A percentile compares a stretch with the other conserved stretches of the same genome.
These are phyloP conservation scores for Acanthopleura granulata DNA, from an alignment of 2,888 invertebrate genomes.

Conservation along the genomic window DNA sequence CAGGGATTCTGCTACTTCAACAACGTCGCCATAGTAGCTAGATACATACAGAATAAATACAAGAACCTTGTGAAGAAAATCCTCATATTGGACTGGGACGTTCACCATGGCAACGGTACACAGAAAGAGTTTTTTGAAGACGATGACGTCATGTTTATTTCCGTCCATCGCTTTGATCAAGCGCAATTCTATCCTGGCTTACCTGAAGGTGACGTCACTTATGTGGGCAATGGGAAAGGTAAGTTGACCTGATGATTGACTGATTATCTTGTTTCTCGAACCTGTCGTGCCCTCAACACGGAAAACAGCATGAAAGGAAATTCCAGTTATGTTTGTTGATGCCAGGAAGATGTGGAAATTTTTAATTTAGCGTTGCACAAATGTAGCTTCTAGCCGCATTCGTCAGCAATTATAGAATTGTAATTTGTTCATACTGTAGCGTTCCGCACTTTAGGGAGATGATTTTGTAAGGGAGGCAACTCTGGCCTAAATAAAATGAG, in stretches of 20 bases:
- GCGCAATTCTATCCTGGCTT: slow-evolving; percentile 87
- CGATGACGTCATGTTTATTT: slow-evolving; percentile 85
- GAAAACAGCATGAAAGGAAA: too few relatives aligned
- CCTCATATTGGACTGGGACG: slow-evolving; percentile 91
- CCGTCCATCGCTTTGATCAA: slow-evolving; percentile 91
- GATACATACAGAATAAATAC: slow-evolving; percentile 77
- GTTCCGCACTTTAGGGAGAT: too few relatives aligned
- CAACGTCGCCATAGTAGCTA: slow-evolving; percentile 86
- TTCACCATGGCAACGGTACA: slow-evolving; percentile 94
- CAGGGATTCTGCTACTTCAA: slow-evolving; percentile 92
- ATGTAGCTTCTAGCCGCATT: too few relatives aligned
- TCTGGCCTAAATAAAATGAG: too few relatives aligned
- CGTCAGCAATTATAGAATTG: too few relatives aligned
- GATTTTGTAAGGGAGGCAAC: too few relatives aligned
- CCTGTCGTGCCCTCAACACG: too few relatives aligned
- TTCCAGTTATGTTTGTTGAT: too few relatives aligned
- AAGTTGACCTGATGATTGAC: background rate
- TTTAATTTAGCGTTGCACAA: too few relatives aligned
- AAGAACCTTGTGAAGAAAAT: slow-evolving; percentile 70
- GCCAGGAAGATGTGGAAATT: too few relatives aligned
- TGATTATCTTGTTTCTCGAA: too few relatives aligned
- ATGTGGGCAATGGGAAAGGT: slow-evolving; percentile 76
- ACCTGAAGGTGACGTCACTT: slow-evolving; percentile 74
- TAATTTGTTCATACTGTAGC: too few relatives aligned
- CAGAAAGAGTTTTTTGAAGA: slow-evolving; percentile 82